phyloP scores from a whole-genome alignment of 2,888 invertebrate genomes.

The Agrotis exclamationis region DNA sequence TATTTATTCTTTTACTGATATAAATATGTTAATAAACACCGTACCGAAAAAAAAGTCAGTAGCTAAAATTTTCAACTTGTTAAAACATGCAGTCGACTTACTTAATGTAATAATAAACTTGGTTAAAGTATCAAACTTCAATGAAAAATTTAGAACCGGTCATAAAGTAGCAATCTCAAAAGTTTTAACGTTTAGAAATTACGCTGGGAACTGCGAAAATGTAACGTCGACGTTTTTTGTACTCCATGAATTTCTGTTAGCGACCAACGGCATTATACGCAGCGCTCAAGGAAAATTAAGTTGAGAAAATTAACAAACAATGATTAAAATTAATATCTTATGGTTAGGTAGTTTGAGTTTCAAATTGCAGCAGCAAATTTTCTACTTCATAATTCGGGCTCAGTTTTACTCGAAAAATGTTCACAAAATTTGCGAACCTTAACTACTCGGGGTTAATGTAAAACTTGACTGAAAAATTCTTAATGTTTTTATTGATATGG shows the following conservation, averaged over 20 bases:
- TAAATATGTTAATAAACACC: conserved; percentile 47
- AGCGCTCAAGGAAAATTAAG: conserved; percentile 35
- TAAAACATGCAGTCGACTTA: conserved; percentile 62
- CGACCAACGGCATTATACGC: conserved; percentile 41
- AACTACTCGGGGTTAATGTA: neutral
- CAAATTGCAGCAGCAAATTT: conserved; percentile 39
- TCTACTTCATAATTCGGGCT: conserved; percentile 8
- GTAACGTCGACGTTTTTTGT: conserved; percentile 59
- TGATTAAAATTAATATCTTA: conserved; percentile 42
- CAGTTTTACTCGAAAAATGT: neutral
- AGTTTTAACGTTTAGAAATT: conserved; percentile 66
- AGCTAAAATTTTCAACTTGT: conserved; percentile 50
- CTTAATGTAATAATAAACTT: conserved; percentile 68
- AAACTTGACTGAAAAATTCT: neutral
- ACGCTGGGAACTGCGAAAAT: conserved; percentile 61
- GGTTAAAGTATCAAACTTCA: conserved; percentile 70
- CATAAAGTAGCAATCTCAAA: conserved; percentile 67
- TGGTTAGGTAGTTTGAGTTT: conserved; percentile 21
- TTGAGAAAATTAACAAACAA: conserved; percentile 57
- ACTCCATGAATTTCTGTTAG: conserved; percentile 57
- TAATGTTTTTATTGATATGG: neutral
- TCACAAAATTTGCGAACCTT: neutral
- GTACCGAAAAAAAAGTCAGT: conserved; percentile 39
- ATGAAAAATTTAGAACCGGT: conserved; percentile 68
- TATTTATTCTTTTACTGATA: conserved; percentile 64